Percentiles rank a stretch among this genome's conserved stretches.
Conservation (phyloP, 2,888 invertebrate species). For the Cyrtodaria siliqua region DNA sequence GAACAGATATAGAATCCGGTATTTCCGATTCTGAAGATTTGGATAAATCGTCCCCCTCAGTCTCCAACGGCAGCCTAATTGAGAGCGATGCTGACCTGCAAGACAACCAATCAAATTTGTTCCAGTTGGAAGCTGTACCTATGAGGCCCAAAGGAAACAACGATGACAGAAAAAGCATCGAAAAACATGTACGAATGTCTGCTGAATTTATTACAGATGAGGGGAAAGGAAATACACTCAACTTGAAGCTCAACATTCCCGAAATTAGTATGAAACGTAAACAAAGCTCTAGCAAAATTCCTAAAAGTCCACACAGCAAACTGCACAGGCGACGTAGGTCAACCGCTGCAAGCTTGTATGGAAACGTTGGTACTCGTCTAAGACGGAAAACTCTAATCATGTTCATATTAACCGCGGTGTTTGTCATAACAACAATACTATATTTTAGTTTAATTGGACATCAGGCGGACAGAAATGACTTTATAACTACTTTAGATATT, state of each 20-base stretch:
- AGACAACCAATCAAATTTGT: background rate
- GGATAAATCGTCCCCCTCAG: constrained; percentile 2
- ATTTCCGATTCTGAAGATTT: constrained; percentile 50
- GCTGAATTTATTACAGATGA: background rate
- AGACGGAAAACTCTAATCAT: constrained; percentile 62
- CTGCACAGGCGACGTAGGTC: constrained; percentile 41
- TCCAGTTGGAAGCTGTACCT: background rate
- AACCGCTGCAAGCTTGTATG: constrained; percentile 37
- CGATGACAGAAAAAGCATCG: background rate
- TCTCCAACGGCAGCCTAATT: constrained; percentile 9
- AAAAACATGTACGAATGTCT: background rate
- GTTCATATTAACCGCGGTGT: constrained; percentile 57
- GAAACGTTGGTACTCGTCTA: constrained; percentile 25
- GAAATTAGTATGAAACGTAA: background rate
- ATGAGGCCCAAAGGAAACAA: background rate
- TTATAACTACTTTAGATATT: constrained; percentile 24
- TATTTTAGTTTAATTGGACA: constrained; percentile 49
- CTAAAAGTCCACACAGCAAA: background rate
- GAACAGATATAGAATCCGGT: constrained; percentile 48
- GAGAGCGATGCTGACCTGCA: constrained; percentile 1
- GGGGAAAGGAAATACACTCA: background rate
- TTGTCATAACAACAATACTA: constrained; percentile 48
- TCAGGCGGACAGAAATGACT: constrained; percentile 28
- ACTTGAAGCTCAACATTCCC: background rate
- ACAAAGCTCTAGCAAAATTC: constrained; percentile 1